A percentile compares a stretch with the other conserved stretches of the same genome.
Conservation (phyloP, 2,888 invertebrate genomes). For the Drosophila atroscutellata region DNA sequence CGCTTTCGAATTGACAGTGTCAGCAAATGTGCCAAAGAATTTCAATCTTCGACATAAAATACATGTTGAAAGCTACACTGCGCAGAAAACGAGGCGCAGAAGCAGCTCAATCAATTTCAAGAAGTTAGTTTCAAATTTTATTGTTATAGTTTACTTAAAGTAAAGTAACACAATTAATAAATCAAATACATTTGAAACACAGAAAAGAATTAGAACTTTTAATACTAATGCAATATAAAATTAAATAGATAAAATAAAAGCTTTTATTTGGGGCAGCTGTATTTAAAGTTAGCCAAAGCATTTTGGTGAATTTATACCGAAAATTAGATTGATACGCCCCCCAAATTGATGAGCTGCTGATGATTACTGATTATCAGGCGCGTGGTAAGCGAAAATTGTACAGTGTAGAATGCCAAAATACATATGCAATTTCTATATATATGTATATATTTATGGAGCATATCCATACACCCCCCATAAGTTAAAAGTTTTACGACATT, state of each 20-base stretch:
- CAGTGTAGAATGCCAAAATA: conserved; percentile 30
- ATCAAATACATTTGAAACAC: too few relatives aligned
- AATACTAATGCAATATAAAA: background rate
- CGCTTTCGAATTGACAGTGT: conserved; percentile 50
- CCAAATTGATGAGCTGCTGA: background rate
- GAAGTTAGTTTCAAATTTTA: background rate
- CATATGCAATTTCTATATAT: conserved; percentile 32
- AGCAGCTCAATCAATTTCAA: background rate
- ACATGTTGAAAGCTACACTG: conserved; percentile 15
- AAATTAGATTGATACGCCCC: background rate
- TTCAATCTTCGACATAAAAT: conserved; percentile 28
- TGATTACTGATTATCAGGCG: background rate
- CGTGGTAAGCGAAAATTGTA: background rate
- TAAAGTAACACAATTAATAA: too few relatives aligned
- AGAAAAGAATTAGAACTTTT: too few relatives aligned
- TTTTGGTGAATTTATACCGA: background rate
- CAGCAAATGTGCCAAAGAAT: conserved; percentile 54
- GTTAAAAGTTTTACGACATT: conserved; percentile 50
- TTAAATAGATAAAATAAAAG: background rate
- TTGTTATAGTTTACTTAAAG: accelerated
- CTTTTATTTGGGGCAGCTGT: background rate
- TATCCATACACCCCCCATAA: conserved; percentile 30
- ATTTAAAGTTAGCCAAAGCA: background rate
- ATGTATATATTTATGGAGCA: background rate
- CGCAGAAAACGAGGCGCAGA: background rate